Evolutionary conservation across 2,113 vertebrate species (phyloP).

Genomic region (Heliornis fulica): DNA sequence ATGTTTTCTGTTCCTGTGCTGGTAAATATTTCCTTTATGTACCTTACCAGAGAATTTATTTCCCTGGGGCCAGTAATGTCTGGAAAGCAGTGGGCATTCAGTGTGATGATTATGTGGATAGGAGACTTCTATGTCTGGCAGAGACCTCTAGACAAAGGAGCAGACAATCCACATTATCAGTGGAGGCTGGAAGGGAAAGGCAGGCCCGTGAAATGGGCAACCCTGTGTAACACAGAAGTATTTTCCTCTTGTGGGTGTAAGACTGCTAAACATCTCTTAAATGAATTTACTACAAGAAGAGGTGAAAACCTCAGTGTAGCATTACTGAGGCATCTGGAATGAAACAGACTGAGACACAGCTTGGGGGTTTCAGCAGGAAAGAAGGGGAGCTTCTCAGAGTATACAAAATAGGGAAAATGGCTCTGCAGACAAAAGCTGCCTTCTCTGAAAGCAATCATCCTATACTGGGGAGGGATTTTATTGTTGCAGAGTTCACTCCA

Average conservation of each 20-base stretch:
- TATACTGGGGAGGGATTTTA: conserved; percentile 42
- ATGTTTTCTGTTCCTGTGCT: not conserved
- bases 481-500: conserved; percentile 46
- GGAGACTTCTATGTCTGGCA: not conserved
- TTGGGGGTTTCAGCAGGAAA: not conserved
- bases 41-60: not conserved
- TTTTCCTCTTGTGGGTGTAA: not conserved
- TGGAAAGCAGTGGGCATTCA: not conserved
- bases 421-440: conserved; percentile 54
- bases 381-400: not conserved
- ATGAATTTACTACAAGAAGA: not conserved
- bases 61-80: not conserved
- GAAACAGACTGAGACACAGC: not conserved
- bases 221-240: not conserved
- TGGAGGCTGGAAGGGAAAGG: not conserved
- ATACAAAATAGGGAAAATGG: conserved; percentile 58
- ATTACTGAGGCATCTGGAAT: conserved; percentile 12
- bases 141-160: not conserved
- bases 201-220: not conserved
- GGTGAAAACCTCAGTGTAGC: conserved; percentile 8
- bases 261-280: not conserved
- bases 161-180: not conserved
- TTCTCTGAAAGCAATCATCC: conserved; percentile 60
- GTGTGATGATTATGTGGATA: not conserved
- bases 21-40: not conserved